Evolutionary conservation across 2,113 vertebrate species (phyloP), one percentile per base, ranked within the genome.

Genomic region (Alaudala cheleensis): DNA sequence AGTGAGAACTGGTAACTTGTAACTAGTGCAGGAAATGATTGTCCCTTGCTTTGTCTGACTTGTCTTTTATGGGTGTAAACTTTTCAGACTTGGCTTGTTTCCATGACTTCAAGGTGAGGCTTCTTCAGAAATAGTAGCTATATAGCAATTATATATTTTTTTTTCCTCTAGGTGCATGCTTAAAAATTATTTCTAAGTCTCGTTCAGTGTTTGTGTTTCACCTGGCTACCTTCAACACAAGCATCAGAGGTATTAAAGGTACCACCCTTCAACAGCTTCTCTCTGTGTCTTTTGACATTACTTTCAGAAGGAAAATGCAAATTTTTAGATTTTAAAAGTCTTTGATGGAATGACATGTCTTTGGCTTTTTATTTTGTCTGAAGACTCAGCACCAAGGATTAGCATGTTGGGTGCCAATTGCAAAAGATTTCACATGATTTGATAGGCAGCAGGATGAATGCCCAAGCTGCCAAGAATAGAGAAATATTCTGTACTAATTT

Each of bases 361-460:
- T n/a, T 90, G 88, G 78, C 57, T 96, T 94, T 95, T 89, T 71
- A 53, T 81, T 95, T 89, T 78, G 16, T 49, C 28, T 60, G 45
- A 96, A 87, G 65, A 56, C 14, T 81, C 61, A 50, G n/a, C 45
- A 95, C 14, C 64, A 67, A 72, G 19, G 24, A 91, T 91, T 88
- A 72, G 45, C 0, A 0, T 20, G 37, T 33, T 50, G 79, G 6
- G 53, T 92, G 81, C 28, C 87, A 88, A 40, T 51, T 90, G 62
- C 40, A 76, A 57, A 93, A 90, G 49, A 49, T 93, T 74, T 76
- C 80, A 56, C 34, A 33, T 40, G 1, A 29, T 71, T 76, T 90
- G 61, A 86, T 76, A 94, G 81, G 53, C 53, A 94, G 70, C 23
- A 82, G 49, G 49, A 85, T 76, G 93, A 88, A 72, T 88, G 40